Evolutionary conservation across 2,797 vertebrate species (phyloP), one percentile per base, ranked within the genome.

Genomic region (Acrocephalus scirpaceus): DNA sequence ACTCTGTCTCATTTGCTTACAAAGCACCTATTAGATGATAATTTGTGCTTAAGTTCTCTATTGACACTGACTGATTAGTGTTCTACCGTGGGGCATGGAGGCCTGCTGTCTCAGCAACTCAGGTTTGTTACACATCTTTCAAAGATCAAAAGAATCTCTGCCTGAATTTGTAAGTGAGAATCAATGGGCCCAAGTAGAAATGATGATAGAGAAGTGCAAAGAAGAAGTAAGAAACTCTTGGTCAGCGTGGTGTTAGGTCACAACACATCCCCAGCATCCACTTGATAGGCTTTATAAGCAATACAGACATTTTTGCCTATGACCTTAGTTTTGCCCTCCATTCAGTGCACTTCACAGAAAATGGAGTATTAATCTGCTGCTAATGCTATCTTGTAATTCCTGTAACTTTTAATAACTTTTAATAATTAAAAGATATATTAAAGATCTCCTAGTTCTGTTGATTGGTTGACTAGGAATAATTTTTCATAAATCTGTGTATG

Each of bases 1-100:
- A 32, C 45, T 85, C 67, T 74, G 53, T 90, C 93, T 95, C 38
- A 71, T 92, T 92, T 90, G 78, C 85, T 91, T 92, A 70, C 86
- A 86, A 86, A 92, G 69, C 75, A 83, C 25, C 61, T 64, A 65
- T 79, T 82, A 85, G 67, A 64, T 57, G 48, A 64, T 85, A 87
- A 85, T 87, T 88, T 77, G 75, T 88, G 81, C 29, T 67, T 74
- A 83, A 92, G 11, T 74, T 93, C 54, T 25, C 57, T 36, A 36
- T 38, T 92, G 89, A 79, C 86, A 64, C 22, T 81, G 79, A 74
- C 40, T 79, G 84, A 85, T 93, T 76, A 76, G 42, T 77, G 78
- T 85, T 91, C 57, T 83, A 17, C 50, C 0, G 0, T 3, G 2
- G 40, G 78, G 48, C 71, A 60, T 25, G 51, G 48, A 92, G 48